Base-by-base conservation (phyloP, 1,140 invertebrate genomes). In the Atopsyche davidsoni region DNA sequence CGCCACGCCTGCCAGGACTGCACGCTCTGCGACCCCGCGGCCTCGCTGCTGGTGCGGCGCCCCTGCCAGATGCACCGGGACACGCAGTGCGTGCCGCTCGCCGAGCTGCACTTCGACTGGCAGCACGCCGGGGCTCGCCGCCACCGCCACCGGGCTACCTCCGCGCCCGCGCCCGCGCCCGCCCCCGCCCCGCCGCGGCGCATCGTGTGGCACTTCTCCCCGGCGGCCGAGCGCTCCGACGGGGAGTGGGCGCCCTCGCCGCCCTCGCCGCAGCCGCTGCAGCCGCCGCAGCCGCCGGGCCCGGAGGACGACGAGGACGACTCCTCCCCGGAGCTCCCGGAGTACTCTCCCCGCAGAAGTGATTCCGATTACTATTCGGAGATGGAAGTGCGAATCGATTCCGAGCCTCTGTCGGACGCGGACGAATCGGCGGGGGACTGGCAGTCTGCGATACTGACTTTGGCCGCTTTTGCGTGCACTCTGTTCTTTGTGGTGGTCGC, bases 51-150 rank as follows among this genome's bases (percentile, higher is more conserved):
- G n/a, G 80, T 82, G 4, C 56, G 79, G 17, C 73, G 73, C 45
- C 81, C 81, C 24, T 85, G 82, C 62, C 75, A 78, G 23, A 62
- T 79, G 4, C 77, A 83, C 64, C 65, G 76, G 21, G 80, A 85
- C 64, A 80, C 81, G 1, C 65, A 78, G 34, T 83, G 81, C 68
- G 78, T 77, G 3, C 73, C 79, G 2, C 63, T 83, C 2, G 75
- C 72, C 14, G 74, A 78, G 39, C 67, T 82, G 36, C 66, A 74
- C 42, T 67, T 79, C 36, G 73, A 75, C 60, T 77, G 75, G 62
- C 75, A 50, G 25, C 40, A 25, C 40, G 17, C 39, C 16, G 35
- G 43, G 22, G 23, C 7, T 11, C 7, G 3, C 4, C 16, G 41
- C 9, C 3, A n/a, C 16, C 23, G 14, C 35, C 13, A 32, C 4